phyloP scores from a whole-genome alignment of 2,113 vertebrate species.

The Anhinga anhinga region DNA sequence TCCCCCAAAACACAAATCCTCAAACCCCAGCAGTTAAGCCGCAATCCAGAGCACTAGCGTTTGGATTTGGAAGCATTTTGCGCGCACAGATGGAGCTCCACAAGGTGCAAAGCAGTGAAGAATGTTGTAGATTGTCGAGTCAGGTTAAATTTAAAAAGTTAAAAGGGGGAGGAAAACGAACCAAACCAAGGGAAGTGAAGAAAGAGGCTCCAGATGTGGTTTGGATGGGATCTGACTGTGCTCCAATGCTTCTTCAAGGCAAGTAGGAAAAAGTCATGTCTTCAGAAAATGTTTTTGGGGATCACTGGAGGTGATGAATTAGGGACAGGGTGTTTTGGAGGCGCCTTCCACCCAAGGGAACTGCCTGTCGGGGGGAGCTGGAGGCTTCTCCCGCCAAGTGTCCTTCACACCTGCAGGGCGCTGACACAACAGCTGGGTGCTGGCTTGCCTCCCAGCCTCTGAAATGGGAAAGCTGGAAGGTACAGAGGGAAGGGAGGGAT shows the following conservation, averaged over 20 bases:
- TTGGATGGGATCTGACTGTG: neutral
- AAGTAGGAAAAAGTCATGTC: neutral
- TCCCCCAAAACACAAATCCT: neutral
- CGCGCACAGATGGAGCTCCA: constrained; percentile 38
- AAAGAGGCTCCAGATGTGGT: neutral
- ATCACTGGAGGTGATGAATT: neutral
- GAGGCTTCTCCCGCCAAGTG: neutral
- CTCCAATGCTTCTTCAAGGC: neutral
- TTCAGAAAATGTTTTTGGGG: neutral
- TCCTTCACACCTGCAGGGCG: rapidly evolving
- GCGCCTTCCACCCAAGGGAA: neutral
- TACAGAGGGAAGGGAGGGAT: neutral
- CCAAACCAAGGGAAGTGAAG: neutral
- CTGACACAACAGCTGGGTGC: neutral
- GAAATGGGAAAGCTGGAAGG: neutral
- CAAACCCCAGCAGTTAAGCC: neutral
- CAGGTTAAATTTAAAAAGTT: constrained; percentile 44
- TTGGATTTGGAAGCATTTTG: constrained; percentile 33
- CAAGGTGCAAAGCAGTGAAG: constrained; percentile 55
- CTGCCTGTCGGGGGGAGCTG: neutral
- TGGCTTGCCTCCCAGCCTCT: neutral
- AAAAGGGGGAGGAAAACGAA: neutral
- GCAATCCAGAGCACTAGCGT: neutral
- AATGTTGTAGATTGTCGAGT: constrained; percentile 34
- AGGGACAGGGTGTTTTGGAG: neutral